These are phyloP conservation scores for Leptestheria dahalacensis DNA, from an alignment of 1,140 invertebrate genomes.

Conservation along the genomic window DNA sequence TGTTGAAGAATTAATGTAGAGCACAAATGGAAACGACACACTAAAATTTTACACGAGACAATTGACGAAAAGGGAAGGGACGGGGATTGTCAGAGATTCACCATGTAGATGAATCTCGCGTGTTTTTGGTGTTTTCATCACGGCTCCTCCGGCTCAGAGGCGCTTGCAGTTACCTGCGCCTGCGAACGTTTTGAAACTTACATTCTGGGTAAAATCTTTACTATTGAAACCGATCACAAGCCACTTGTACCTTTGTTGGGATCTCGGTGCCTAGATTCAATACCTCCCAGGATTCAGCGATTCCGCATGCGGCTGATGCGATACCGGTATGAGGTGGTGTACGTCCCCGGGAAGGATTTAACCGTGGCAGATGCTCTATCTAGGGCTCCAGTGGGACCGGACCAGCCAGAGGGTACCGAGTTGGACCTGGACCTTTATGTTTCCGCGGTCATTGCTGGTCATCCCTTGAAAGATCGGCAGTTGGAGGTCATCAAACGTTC, in stretches of 20 bases:
- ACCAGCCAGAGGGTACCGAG: neutral
- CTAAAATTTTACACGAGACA: too few species aligned
- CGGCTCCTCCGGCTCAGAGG: too few species aligned
- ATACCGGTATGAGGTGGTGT: conserved; percentile 29
- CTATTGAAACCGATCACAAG: too few species aligned
- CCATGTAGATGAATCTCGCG: too few species aligned
- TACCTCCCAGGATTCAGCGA: conserved; percentile 27
- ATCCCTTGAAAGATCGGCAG: conserved; percentile 18
- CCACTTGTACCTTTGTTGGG: too few species aligned
- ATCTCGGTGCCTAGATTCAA: too few species aligned
- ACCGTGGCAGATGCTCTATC: conserved; percentile 25
- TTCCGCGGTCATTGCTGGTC: neutral
- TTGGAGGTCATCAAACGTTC: conserved; percentile 12
- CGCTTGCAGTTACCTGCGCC: conserved; percentile 21
- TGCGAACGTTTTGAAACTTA: conserved; percentile 27
- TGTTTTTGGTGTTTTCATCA: too few species aligned
- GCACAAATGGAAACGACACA: too few species aligned
- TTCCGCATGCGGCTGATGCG: conserved; percentile 28
- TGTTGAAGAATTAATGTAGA: too few species aligned
- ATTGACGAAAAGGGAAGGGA: too few species aligned
- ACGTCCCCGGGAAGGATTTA: conserved; percentile 27
- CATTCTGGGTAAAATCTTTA: too few species aligned
- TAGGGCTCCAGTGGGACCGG: conserved; percentile 7
- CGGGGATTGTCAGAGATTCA: too few species aligned
- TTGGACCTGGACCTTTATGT: neutral